Conservation (phyloP, 2,797 vertebrate species). For the Notolepis coatsorum region DNA sequence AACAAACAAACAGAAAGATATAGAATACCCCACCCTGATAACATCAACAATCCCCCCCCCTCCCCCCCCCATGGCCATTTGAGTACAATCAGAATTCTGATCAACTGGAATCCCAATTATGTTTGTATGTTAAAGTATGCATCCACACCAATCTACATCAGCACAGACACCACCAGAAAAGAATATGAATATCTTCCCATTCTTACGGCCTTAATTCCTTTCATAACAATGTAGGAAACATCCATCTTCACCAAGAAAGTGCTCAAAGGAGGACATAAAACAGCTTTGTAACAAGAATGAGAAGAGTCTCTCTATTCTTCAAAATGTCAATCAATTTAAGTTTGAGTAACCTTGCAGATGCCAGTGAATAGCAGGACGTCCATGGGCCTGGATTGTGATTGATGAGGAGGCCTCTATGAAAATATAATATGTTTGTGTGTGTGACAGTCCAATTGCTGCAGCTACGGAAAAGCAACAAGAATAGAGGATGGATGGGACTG, state of each 20-base stretch:
- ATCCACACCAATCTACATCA: background rate
- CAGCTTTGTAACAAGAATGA: background rate
- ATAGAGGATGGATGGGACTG: background rate
- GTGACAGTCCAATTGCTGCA: constrained; percentile 15
- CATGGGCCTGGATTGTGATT: constrained; percentile 41
- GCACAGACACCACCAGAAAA: background rate
- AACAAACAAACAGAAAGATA: too few relatives aligned
- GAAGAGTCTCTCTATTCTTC: constrained; percentile 1
- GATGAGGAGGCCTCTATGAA: constrained; percentile 19
- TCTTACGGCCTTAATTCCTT: too few relatives aligned
- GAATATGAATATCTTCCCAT: background rate
- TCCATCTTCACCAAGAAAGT: constrained; percentile 28
- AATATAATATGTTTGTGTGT: constrained; percentile 10
- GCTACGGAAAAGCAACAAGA: background rate
- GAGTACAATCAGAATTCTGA: too few relatives aligned
- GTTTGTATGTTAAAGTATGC: too few relatives aligned
- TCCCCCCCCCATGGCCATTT: too few relatives aligned
- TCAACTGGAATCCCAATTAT: too few relatives aligned
- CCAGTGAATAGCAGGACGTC: constrained; percentile 26
- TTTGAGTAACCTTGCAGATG: constrained; percentile 16
- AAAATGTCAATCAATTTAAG: constrained; percentile 29
- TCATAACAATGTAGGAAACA: too few relatives aligned
- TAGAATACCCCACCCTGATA: too few relatives aligned
- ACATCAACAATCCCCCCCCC: too few relatives aligned
- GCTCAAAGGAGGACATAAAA: background rate